Conservation (phyloP, 2,113 vertebrate species). For the Pseudorasbora parva region DNA sequence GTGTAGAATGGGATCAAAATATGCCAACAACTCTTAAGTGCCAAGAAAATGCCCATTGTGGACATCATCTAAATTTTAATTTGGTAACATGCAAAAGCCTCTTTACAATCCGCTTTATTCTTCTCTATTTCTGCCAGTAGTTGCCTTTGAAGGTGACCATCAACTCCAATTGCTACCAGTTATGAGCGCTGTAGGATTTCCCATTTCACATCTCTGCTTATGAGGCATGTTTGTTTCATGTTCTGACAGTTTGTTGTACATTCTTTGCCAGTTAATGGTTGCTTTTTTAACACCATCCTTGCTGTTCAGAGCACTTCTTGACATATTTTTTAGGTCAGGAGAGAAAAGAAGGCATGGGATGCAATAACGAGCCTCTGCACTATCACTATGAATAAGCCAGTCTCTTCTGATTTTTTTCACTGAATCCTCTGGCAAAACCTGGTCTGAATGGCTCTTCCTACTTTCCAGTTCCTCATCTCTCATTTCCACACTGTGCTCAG, state of each 20-base stretch:
- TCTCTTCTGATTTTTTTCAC: conserved; percentile 36
- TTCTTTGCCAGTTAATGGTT: conserved; percentile 6
- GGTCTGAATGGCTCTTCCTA: too few species aligned
- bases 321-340: not conserved
- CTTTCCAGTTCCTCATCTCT: too few species aligned
- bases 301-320: conserved; percentile 10
- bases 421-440: not conserved
- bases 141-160: not conserved
- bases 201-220: not conserved
- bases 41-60: conserved; percentile 37
- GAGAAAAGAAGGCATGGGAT: conserved; percentile 44
- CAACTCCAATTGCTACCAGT: not conserved
- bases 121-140: not conserved
- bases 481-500: too few species aligned
- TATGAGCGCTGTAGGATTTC: not conserved
- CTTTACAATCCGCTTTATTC: not conserved
- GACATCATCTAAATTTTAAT: not conserved
- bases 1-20: conserved; percentile 39
- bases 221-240: not conserved
- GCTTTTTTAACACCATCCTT: not conserved
- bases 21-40: conserved; percentile 3
- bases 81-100: conserved; percentile 2
- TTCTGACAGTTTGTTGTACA: conserved; percentile 12
- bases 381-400: conserved; percentile 18
- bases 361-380: conserved; percentile 13